Evolutionary conservation across 1,140 invertebrate species (phyloP), one percentile per base, ranked within the genome.

Genomic region (Bombyx mandarina): DNA sequence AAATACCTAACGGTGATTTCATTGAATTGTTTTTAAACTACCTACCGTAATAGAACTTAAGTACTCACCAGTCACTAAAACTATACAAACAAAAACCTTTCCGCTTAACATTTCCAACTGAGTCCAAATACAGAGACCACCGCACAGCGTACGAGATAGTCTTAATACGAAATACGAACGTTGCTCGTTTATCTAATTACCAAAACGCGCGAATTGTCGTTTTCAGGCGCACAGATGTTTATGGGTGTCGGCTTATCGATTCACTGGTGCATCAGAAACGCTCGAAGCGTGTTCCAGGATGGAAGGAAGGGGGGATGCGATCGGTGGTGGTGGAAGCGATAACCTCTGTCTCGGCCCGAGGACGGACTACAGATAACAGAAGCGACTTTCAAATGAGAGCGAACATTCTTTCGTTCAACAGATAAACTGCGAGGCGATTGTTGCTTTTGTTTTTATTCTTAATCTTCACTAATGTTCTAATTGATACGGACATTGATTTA

Each of bases 61-160:
- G n/a, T n/a, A 56, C 54, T 77, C 52, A 84, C 81, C 79, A 76
- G 69, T 68, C 70, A 75, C 57, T 62, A 79, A 69, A 60, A 84
- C 63, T 62, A 72, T 71, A 84, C 63, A 82, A 67, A 43, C 26
- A 35, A 79, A 62, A 58, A 81, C 58, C 70, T 70, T 77, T 62
- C 70, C 68, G 77, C 69, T 79, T 77, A 77, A 62, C 81, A 84
- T 84, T 82, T 79, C 81, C 78, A 84, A 67, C 55, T 68, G 62
- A 73, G 63, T 72, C 61, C 73, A 67, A 66, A 69, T 64, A 54
- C 43, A 59, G 45, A 51, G 0, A 35, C 52, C 58, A 52, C 45
- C 48, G 43, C 64, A 67, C 60, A 52, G 65, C 65, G 43, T 60
- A 60, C 58, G 61, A 18, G 52, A 63, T 58, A 61, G 51, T 62